A percentile compares a stretch with the other conserved stretches of the same genome.
Evolutionary conservation across 2,888 invertebrate genomes (phyloP).

Genomic region (Baronia brevicornis): DNA sequence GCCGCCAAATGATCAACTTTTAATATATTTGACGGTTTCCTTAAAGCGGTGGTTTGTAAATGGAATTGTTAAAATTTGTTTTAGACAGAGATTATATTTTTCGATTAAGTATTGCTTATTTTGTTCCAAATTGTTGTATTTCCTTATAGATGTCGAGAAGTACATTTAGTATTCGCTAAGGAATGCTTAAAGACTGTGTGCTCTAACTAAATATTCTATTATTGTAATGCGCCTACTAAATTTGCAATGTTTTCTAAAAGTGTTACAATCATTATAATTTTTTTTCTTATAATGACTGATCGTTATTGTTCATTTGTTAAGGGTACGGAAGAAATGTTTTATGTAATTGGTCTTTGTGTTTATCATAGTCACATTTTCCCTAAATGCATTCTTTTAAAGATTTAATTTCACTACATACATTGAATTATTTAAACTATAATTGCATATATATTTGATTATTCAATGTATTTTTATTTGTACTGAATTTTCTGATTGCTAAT

Average conservation of each 20-base stretch:
- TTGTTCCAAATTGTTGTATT: slow-evolving; percentile 57
- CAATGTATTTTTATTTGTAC: too few relatives aligned
- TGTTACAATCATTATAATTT: too few relatives aligned
- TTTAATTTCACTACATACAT: too few relatives aligned
- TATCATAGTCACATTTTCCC: too few relatives aligned
- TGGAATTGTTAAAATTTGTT: slow-evolving; percentile 65
- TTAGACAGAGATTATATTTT: slow-evolving; percentile 70
- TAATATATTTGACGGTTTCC: not conserved
- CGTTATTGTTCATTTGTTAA: too few relatives aligned
- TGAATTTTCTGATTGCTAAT: too few relatives aligned
- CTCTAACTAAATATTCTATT: not conserved
- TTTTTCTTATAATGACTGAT: too few relatives aligned
- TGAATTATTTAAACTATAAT: too few relatives aligned
- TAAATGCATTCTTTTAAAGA: too few relatives aligned
- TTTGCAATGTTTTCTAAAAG: slow-evolving; percentile 20
- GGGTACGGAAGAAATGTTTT: too few relatives aligned
- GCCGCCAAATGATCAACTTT: not conserved
- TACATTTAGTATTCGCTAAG: slow-evolving; percentile 32
- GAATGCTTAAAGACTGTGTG: slow-evolving; percentile 14
- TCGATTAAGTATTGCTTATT: slow-evolving; percentile 62
- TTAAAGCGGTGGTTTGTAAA: slow-evolving; percentile 32
- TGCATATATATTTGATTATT: too few relatives aligned
- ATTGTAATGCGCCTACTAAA: slow-evolving; percentile 11
- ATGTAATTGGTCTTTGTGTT: too few relatives aligned
- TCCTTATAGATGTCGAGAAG: slow-evolving; percentile 33